phyloP scores from a whole-genome alignment of 2,888 invertebrate genomes.

The Dicyrtomina minuta region DNA sequence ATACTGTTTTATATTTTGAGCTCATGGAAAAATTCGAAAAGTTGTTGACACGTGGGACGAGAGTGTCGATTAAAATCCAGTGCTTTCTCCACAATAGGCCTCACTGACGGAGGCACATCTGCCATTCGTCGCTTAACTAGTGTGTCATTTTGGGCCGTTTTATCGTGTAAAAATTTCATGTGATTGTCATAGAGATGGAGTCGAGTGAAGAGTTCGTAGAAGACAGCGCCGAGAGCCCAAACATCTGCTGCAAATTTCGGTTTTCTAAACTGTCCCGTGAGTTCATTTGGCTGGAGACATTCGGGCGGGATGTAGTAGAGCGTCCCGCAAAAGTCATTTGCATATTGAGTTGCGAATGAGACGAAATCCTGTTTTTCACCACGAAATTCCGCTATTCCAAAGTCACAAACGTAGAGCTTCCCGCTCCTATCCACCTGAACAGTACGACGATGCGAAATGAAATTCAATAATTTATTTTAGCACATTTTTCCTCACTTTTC shows the following conservation, averaged over 20 bases:
- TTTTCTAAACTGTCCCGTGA: neutral
- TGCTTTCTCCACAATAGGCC: neutral
- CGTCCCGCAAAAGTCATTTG: slow-evolving; percentile 15
- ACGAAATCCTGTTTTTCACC: slow-evolving; percentile 17
- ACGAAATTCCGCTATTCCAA: slow-evolving; percentile 19
- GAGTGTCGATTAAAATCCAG: slow-evolving; percentile 1
- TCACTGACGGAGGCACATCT: neutral
- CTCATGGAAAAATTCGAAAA: slow-evolving; percentile 14
- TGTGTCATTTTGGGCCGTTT: slow-evolving; percentile 8
- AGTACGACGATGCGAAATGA: no score
- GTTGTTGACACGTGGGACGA: slow-evolving; percentile 1
- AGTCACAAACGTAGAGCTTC: slow-evolving; percentile 21
- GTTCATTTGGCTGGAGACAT: slow-evolving; percentile 13
- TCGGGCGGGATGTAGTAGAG: slow-evolving; percentile 26
- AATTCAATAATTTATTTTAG: no score
- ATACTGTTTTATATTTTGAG: no score
- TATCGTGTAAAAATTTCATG: slow-evolving; percentile 2
- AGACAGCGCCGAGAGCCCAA: slow-evolving; percentile 27
- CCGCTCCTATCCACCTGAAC: no score
- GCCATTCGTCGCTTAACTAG: neutral
- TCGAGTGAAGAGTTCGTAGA: slow-evolving; percentile 11
- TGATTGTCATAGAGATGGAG: slow-evolving; percentile 1
- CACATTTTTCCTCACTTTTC: no score
- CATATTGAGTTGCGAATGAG: neutral
- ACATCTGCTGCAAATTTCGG: slow-evolving; percentile 13